These are phyloP conservation scores for Reinhardtius hippoglossoides DNA, from an alignment of 2,113 vertebrate genomes.

Conservation along the genomic window DNA sequence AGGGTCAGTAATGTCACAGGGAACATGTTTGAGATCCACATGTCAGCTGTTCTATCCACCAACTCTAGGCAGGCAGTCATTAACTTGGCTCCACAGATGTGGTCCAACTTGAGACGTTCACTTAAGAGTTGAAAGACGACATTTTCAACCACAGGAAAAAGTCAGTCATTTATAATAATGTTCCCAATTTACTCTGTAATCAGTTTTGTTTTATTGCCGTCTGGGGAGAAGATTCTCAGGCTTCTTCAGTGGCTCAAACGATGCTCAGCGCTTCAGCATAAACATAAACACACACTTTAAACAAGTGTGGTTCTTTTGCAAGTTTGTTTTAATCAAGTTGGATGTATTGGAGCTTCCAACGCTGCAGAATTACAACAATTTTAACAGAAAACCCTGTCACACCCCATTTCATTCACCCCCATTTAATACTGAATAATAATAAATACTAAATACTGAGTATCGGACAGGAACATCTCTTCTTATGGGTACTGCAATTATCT, in stretches of 20 bases:
- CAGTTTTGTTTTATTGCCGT: slow-evolving; percentile 4
- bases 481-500: background rate
- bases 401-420: background rate
- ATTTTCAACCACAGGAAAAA: slow-evolving; percentile 6
- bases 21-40: background rate
- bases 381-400: background rate
- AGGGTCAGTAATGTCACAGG: background rate
- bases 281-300: background rate
- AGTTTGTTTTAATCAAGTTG: background rate
- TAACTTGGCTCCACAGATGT: slow-evolving; percentile 11
- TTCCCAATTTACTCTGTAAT: slow-evolving; percentile 9
- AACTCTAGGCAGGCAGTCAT: slow-evolving; percentile 7
- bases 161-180: background rate
- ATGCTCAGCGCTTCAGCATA: background rate
- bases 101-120: slow-evolving; percentile 2
- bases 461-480: background rate
- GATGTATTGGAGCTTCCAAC: too few relatives aligned
- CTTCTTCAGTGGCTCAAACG: background rate
- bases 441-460: background rate
- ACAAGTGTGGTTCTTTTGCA: background rate
- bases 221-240: background rate
- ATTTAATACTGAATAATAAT: too few relatives aligned
- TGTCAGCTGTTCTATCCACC: slow-evolving; percentile 2
- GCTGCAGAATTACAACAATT: background rate
- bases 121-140: slow-evolving; percentile 23